Base-by-base conservation (phyloP, 1,140 invertebrate genomes). In the Drosophila ficusphila region DNA sequence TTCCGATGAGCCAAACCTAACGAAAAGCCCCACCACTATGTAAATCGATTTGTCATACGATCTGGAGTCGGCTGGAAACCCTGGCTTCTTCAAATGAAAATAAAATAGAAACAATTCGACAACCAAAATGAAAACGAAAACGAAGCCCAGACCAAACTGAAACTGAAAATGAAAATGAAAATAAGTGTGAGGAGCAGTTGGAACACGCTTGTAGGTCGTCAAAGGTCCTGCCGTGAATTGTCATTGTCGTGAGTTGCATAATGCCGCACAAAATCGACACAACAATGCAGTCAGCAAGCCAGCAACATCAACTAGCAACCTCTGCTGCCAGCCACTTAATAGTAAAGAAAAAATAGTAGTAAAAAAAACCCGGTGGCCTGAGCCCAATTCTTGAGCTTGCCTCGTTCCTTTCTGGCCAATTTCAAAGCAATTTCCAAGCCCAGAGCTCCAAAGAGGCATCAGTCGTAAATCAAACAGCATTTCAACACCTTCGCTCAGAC, bases 221-320 rank as follows among this genome's bases (percentile, higher is more conserved):
- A 89, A 89, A 89, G 86, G 86, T 89, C 86, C 86, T 89, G 86
- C 79, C 86, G 86, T 89, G 86, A 89, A 89, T 89, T 89, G 86
- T 89, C 86, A 89, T 89, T 89, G 86, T 89, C 86, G 86, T 89
- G 86, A 89, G 85, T 89, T 89, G 79, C 83, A 89, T 89, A 89
- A 85, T 85, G 81, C 81, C 81, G 81, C 82, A 86, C 76, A 88
- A 76, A 86, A 85, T 76, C 81, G 82, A 86, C 81, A 85, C 70
- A 74, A 74, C 71, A 74, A 74, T 74, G 65, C 76, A 57, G 57
- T 34, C 41, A 58, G 34, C 42, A 47, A 53, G 36, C 51, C 14
- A 34, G 25, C 68, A 56, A 33, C 44, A 42, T 12, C 7, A 60
- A 69, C 34, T 39, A 41, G 53, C 61, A 53, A 27, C 39, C 52